phyloP scores from a whole-genome alignment of 2,797 vertebrate genomes.

The Momotus momota region DNA sequence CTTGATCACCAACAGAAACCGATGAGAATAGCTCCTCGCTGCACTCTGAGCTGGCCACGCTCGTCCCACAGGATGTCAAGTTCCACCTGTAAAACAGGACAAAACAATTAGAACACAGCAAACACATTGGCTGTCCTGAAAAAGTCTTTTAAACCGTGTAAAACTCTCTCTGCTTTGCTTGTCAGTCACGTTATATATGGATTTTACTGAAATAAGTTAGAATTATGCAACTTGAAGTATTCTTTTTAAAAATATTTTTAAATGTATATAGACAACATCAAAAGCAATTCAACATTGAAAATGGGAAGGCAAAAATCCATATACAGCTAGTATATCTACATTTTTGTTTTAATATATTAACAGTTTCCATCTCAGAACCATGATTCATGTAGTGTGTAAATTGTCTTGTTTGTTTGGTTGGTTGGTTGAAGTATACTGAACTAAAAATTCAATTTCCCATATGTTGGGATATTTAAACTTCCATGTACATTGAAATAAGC shows the following conservation, averaged over 20 bases:
- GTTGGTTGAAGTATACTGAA: not conserved
- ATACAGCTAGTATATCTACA: not conserved
- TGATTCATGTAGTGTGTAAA: not conserved
- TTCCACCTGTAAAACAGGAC: constrained; percentile 88
- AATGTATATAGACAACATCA: not conserved
- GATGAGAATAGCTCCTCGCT: constrained; percentile 98
- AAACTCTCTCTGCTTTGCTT: not conserved
- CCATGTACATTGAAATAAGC: not conserved
- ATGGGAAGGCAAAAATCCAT: not conserved
- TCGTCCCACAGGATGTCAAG: constrained; percentile 96
- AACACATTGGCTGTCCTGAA: not conserved
- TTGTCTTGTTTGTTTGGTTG: not conserved
- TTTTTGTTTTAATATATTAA: not conserved
- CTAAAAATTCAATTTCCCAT: not conserved
- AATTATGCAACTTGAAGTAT: not conserved
- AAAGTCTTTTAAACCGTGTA: not conserved
- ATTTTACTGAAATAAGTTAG: not conserved
- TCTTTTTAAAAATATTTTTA: not conserved
- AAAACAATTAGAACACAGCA: not conserved
- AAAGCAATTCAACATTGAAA: not conserved
- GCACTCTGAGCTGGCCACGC: constrained; percentile 97
- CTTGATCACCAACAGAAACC: constrained; percentile 96
- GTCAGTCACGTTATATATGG: not conserved
- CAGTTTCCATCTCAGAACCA: not conserved
- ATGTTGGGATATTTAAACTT: not conserved